Evolutionary conservation across 2,797 vertebrate genomes (phyloP).

Genomic region (Lateolabrax maculatus): DNA sequence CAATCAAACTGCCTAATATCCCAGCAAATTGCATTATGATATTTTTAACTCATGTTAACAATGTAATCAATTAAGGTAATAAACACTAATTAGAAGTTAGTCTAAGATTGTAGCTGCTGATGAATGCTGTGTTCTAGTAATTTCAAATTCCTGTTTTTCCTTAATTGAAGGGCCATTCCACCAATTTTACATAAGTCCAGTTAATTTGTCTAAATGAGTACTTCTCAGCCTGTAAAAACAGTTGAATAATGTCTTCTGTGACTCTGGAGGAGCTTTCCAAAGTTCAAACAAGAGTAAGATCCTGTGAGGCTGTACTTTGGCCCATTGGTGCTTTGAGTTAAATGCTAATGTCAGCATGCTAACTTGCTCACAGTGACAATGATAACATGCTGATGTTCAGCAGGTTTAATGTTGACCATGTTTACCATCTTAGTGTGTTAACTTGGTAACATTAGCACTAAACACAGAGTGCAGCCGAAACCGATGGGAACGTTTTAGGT

Average conservation of each 20-base stretch:
- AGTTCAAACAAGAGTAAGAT: neutral
- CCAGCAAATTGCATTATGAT: conserved; percentile 27
- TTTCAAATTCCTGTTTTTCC: neutral
- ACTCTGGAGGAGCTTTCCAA: neutral
- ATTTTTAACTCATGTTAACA: neutral
- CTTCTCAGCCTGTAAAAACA: neutral
- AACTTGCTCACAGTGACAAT: neutral
- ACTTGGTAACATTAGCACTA: too few species aligned
- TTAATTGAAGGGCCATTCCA: neutral
- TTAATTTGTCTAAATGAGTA: neutral
- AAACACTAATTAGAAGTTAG: neutral
- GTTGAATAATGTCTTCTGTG: too few species aligned
- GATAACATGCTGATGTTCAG: neutral
- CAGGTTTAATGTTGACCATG: too few species aligned
- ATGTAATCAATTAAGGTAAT: conserved; percentile 11
- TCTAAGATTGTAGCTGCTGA: neutral
- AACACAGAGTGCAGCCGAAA: too few species aligned
- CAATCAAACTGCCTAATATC: conserved; percentile 21
- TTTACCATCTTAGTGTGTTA: too few species aligned
- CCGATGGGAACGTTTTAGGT: too few species aligned
- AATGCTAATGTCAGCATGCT: conserved; percentile 4
- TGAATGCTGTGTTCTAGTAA: neutral
- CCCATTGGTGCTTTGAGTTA: neutral
- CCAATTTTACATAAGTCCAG: neutral
- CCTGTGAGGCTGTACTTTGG: neutral